These are phyloP conservation scores for Callospermophilus lateralis DNA, from an alignment of 2,113 vertebrate genomes.

Conservation along the genomic window DNA sequence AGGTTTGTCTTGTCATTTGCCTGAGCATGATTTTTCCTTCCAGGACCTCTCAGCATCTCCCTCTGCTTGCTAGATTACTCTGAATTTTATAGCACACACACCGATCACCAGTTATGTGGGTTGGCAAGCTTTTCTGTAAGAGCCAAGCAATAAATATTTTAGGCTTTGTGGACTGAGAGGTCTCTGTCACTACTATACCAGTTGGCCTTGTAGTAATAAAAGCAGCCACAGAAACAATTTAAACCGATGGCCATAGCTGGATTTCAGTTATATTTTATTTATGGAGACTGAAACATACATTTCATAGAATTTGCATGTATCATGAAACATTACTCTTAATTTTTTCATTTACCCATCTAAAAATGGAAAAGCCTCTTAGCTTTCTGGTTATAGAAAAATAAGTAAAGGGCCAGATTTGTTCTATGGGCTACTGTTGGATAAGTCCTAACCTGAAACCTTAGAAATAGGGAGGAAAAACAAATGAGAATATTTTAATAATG, in stretches of 20 bases:
- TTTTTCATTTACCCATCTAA: slow-evolving; percentile 3
- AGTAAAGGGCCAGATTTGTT: neutral
- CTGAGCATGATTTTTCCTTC: neutral
- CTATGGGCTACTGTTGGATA: neutral
- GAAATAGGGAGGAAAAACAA: neutral
- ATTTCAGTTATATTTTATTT: neutral
- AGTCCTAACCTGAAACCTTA: neutral
- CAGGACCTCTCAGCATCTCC: neutral
- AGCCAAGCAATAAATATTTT: neutral
- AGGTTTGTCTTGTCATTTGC: neutral
- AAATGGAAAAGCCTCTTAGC: neutral
- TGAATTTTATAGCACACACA: neutral
- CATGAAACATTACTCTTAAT: neutral
- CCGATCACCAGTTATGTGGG: accelerated
- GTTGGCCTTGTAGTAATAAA: neutral
- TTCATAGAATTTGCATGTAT: neutral
- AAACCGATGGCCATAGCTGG: neutral
- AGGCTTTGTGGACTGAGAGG: neutral
- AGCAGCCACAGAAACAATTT: too few relatives aligned
- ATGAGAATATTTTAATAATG: neutral
- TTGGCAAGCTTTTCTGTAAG: neutral
- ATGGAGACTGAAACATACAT: neutral
- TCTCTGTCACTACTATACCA: neutral
- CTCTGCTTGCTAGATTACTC: neutral
- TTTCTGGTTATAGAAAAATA: neutral